phyloP scores from a whole-genome alignment of 1,140 invertebrate genomes.

The Berghia stephanieae region DNA sequence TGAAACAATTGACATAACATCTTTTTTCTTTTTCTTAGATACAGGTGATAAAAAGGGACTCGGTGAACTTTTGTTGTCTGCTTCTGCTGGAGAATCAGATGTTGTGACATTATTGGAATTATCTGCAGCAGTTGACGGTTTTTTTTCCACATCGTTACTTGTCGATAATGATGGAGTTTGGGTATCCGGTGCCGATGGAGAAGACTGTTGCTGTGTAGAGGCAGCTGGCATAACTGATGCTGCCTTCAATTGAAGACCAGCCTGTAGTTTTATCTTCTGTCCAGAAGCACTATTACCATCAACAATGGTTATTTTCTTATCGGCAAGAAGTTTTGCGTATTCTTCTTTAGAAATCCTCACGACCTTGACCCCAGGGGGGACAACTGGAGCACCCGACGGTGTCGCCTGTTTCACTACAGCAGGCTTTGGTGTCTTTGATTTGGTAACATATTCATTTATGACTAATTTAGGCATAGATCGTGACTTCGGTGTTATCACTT shows the following conservation, averaged over 20 bases:
- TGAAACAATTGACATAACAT: neutral
- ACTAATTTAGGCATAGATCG: neutral
- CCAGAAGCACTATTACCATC: slow-evolving; percentile 24
- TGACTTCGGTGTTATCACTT: neutral
- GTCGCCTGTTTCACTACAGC: neutral
- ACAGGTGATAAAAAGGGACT: neutral
- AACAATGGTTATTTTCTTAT: slow-evolving; percentile 38
- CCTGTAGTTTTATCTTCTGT: slow-evolving; percentile 33
- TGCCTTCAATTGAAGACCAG: slow-evolving; percentile 34
- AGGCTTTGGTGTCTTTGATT: neutral
- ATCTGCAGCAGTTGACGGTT: neutral
- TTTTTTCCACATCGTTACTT: neutral
- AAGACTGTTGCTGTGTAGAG: too few relatives aligned
- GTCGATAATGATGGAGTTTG: neutral
- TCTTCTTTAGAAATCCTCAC: slow-evolving; percentile 37
- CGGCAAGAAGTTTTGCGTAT: slow-evolving; percentile 35
- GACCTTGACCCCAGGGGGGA: slow-evolving; percentile 12
- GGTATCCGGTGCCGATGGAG: neutral
- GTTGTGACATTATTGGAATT: neutral
- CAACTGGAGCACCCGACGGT: neutral
- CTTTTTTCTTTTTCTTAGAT: neutral
- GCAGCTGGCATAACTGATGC: neutral
- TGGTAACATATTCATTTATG: slow-evolving; percentile 27
- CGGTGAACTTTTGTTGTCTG: neutral
- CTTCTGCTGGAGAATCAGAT: neutral